phyloP scores from a whole-genome alignment of 1,140 invertebrate species.

The Leptinotarsa lineolata region DNA sequence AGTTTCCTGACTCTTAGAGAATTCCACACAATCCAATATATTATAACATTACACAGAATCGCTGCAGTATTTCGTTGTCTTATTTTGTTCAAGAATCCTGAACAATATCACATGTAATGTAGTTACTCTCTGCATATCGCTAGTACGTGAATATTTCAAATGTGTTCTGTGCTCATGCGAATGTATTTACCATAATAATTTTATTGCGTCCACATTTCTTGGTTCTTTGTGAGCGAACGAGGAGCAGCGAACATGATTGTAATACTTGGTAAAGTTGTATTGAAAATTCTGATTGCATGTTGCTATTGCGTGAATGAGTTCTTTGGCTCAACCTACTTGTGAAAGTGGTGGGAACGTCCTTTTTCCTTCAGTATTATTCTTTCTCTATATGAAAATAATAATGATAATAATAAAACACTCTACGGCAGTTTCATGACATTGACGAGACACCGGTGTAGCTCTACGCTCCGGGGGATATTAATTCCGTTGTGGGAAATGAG shows the following conservation, averaged over 20 bases:
- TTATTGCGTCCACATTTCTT: slow-evolving; percentile 3
- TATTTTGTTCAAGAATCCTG: neutral
- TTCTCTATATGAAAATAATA: too few relatives aligned
- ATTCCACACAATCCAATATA: neutral
- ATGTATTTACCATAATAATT: slow-evolving; percentile 4
- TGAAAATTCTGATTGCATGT: slow-evolving; percentile 1
- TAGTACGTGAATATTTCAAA: neutral
- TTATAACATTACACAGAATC: slow-evolving; percentile 3
- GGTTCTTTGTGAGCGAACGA: neutral
- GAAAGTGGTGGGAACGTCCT: neutral
- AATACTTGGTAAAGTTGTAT: neutral
- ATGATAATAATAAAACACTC: too few relatives aligned
- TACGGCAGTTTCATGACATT: too few relatives aligned
- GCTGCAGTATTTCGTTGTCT: neutral
- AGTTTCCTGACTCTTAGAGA: neutral
- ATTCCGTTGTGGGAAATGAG: too few relatives aligned
- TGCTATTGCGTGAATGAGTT: neutral
- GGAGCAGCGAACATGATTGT: neutral
- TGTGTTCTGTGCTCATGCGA: neutral
- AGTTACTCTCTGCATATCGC: neutral
- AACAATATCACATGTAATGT: neutral
- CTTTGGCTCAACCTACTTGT: neutral
- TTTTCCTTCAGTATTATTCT: too few relatives aligned
- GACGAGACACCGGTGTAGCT: too few relatives aligned
- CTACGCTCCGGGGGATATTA: too few relatives aligned